Evolutionary conservation across 1,140 invertebrate genomes (phyloP).

Genomic region (Habropoda laboriosa): DNA sequence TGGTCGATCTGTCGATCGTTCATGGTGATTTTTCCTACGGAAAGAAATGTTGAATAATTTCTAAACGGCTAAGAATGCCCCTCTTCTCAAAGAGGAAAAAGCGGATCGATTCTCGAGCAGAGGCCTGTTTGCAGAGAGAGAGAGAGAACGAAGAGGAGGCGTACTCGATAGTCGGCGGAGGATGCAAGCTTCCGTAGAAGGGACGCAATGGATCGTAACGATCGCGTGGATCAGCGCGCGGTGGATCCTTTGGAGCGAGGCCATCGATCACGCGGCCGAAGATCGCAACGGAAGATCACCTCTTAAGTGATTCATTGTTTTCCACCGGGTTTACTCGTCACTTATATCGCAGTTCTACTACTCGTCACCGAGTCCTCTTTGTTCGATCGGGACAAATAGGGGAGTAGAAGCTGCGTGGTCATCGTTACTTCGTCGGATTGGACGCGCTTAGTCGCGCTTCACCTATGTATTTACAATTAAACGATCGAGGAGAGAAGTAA

Average conservation of each 20-base stretch:
- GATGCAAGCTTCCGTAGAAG: slow-evolving; percentile 45
- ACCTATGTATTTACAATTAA: too few relatives aligned
- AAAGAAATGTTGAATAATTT: not conserved
- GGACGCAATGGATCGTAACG: slow-evolving; percentile 42
- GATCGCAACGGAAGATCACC: slow-evolving; percentile 49
- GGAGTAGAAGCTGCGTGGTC: not conserved
- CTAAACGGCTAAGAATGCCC: not conserved
- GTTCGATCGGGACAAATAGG: slow-evolving; percentile 35
- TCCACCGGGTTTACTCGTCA: slow-evolving; percentile 44
- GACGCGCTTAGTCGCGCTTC: too few relatives aligned
- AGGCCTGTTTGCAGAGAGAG: not conserved
- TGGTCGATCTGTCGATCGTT: not conserved
- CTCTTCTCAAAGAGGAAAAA: not conserved
- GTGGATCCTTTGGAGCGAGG: slow-evolving; percentile 11
- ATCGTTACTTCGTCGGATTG: not conserved
- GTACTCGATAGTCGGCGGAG: not conserved
- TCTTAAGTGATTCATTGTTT: slow-evolving; percentile 52
- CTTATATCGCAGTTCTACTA: slow-evolving; percentile 29
- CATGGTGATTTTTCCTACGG: not conserved
- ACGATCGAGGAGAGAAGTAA: too few relatives aligned
- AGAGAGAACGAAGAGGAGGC: not conserved
- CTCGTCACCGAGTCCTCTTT: slow-evolving; percentile 16
- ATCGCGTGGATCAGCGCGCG: slow-evolving; percentile 23
- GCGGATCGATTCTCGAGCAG: not conserved
- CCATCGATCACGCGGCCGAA: slow-evolving; percentile 43